A percentile compares a stretch with the other conserved stretches of the same genome.
phyloP scores from a whole-genome alignment of 2,797 vertebrate genomes.

The Urocyon cinereoargenteus region DNA sequence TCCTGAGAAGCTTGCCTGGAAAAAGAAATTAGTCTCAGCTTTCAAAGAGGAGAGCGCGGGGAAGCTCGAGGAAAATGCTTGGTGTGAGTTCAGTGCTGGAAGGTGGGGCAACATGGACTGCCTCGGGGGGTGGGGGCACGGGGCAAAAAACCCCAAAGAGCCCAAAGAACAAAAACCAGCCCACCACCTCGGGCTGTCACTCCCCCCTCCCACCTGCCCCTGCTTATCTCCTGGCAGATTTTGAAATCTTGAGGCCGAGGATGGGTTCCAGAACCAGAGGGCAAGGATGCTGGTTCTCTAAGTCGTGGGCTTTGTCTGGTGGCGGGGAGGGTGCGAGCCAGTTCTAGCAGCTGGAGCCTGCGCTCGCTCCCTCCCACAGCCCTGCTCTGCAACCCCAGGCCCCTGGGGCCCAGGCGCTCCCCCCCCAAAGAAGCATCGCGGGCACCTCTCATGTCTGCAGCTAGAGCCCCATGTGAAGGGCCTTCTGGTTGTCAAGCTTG shows the following conservation, averaged over 20 bases:
- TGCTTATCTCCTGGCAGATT: not conserved
- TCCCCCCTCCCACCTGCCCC: fast-evolving
- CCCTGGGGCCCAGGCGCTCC: no score
- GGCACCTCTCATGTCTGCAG: not conserved
- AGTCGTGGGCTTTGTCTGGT: not conserved
- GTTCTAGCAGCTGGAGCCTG: fast-evolving
- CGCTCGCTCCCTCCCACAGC: fast-evolving
- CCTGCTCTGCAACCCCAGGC: not conserved
- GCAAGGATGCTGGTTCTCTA: not conserved
- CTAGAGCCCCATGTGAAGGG: not conserved
- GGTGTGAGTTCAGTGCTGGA: no score
- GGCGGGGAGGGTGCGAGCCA: fast-evolving
- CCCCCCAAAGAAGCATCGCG: no score
- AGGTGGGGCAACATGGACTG: not conserved
- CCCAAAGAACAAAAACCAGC: not conserved
- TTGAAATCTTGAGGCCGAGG: not conserved
- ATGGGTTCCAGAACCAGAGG: not conserved
- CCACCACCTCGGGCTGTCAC: not conserved
- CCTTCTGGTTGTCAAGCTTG: not conserved
- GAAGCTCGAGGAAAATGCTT: not conserved
- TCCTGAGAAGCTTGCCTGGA: slow-evolving; percentile 32
- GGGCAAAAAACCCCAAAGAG: not conserved
- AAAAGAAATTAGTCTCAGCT: not conserved
- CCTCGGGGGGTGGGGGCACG: not conserved
- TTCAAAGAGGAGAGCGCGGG: not conserved